Percentiles rank a stretch among this genome's conserved stretches.
Conservation (phyloP, 2,797 vertebrate genomes). For the Mormyrops boulengeri region DNA sequence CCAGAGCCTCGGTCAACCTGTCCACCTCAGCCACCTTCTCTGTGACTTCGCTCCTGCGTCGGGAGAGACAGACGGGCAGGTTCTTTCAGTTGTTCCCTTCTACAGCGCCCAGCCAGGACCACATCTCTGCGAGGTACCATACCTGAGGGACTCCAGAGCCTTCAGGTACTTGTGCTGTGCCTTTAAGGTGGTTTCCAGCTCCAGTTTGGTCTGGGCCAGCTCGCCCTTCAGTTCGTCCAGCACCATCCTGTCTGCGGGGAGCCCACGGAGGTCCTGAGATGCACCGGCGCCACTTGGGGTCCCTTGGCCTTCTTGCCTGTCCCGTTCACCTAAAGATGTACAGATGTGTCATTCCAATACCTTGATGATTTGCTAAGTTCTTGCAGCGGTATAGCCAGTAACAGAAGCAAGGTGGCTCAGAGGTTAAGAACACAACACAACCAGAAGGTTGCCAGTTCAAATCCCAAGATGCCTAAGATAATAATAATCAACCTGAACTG, state of each 20-base stretch:
- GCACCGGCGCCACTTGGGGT: not conserved
- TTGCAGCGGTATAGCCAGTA: not conserved
- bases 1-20: conserved; percentile 70
- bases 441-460: not conserved
- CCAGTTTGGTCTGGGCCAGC: conserved; percentile 77
- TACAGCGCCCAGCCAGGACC: not conserved
- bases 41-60: conserved; percentile 72
- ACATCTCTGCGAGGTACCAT: not conserved
- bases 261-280: not conserved
- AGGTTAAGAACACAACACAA: not conserved
- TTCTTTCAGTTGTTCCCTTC: not conserved
- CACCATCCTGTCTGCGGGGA: conserved; percentile 53
- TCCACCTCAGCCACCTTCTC: conserved; percentile 77
- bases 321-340: not conserved
- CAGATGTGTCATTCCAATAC: not conserved
- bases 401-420: not conserved
- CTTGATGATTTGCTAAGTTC: no score
- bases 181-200: conserved; percentile 80
- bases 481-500: not conserved
- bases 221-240: conserved; percentile 73
- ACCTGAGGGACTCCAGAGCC: conserved; percentile 85
- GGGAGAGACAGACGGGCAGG: not conserved
- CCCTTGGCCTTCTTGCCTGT: not conserved
- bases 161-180: conserved; percentile 84
- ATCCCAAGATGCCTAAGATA: not conserved